Conservation (phyloP, 2,888 invertebrate genomes). For the Ischnura elegans region DNA sequence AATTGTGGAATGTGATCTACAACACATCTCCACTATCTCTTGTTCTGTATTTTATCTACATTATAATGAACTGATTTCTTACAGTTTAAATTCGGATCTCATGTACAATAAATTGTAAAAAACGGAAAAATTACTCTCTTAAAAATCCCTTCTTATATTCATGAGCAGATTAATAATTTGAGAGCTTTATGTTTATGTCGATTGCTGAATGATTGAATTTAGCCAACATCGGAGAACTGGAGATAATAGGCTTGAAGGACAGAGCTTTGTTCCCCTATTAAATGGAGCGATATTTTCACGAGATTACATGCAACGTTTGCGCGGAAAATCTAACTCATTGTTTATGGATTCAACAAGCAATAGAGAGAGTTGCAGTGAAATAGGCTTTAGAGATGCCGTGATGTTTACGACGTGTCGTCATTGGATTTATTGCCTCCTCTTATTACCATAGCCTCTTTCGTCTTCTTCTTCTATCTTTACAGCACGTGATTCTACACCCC, state of each 20-base stretch:
- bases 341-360: constrained; percentile 58
- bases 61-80: no score
- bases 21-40: no score
- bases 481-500: background rate
- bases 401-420: constrained; percentile 58
- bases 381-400: background rate
- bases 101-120: no score
- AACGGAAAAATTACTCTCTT: no score
- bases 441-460: background rate
- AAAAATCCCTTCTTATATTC: no score
- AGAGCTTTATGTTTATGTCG: no score
- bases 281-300: background rate
- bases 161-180: no score
- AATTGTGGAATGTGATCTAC: no score
- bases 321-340: constrained; percentile 7
- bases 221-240: background rate
- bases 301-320: constrained; percentile 29
- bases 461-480: background rate
- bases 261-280: background rate
- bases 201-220: no score
- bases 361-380: constrained; percentile 42
- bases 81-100: no score
- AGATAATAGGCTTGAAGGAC: background rate
- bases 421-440: constrained; percentile 47
- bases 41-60: no score